A percentile compares a stretch with the other conserved stretches of the same genome.
These are phyloP conservation scores for Poeciliopsis turneri DNA, from an alignment of 2,797 vertebrate species.

Conservation along the genomic window DNA sequence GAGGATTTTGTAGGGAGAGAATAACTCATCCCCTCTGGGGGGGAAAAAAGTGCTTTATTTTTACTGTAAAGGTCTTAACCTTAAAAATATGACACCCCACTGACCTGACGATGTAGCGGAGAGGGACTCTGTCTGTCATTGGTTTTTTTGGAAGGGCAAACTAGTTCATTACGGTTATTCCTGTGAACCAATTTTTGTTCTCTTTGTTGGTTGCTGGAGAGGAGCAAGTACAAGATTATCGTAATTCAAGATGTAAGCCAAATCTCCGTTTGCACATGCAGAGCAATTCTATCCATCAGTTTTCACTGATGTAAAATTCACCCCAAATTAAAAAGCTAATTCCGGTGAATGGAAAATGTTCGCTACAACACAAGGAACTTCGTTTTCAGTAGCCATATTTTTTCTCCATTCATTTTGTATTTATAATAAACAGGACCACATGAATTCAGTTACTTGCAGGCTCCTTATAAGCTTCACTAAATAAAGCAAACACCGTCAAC, in stretches of 20 bases:
- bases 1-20: constrained; percentile 32
- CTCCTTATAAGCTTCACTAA: neutral
- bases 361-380: no score
- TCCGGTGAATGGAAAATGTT: no score
- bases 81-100: neutral
- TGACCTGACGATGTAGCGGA: neutral
- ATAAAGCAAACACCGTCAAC: neutral
- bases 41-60: neutral
- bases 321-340: no score
- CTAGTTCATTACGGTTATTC: neutral
- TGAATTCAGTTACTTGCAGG: neutral
- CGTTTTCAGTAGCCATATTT: neutral
- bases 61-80: neutral
- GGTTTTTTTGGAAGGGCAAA: no score
- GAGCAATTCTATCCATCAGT: neutral
- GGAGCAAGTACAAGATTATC: neutral
- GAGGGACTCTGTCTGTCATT: neutral
- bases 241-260: neutral
- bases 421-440: neutral
- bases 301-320: no score
- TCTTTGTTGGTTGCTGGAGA: neutral
- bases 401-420: neutral
- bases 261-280: neutral
- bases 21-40: constrained; percentile 13
- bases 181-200: neutral